Percentiles rank a stretch among this genome's conserved stretches.
Conservation (phyloP, 2,888 invertebrate species). For the Balanococcus diminutus region DNA sequence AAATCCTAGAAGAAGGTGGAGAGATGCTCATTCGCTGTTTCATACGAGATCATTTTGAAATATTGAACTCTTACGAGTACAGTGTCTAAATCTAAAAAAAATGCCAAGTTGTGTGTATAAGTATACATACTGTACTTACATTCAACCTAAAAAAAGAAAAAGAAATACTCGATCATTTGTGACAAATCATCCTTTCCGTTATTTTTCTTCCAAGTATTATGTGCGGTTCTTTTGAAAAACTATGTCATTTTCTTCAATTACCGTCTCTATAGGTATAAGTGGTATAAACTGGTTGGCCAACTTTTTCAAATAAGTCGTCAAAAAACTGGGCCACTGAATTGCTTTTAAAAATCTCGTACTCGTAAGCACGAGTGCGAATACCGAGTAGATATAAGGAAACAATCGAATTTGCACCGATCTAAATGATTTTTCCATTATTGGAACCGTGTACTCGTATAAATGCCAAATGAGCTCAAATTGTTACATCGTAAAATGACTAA, state of each 20-base stretch:
- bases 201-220: not conserved
- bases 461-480: not conserved
- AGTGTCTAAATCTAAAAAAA: no score
- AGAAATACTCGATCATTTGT: no score
- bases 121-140: no score
- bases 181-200: not conserved
- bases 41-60: no score
- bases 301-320: not conserved
- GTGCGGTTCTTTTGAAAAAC: not conserved
- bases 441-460: not conserved
- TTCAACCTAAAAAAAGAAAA: no score
- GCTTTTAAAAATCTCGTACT: not conserved
- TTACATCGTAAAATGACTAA: not conserved
- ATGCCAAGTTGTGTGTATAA: no score
- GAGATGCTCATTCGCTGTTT: no score
- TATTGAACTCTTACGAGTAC: no score
- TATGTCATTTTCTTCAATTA: not conserved
- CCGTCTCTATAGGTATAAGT: not conserved
- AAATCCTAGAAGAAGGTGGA: no score
- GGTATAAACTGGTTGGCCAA: not conserved
- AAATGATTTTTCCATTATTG: not conserved
- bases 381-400: not conserved
- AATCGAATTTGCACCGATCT: not conserved
- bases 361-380: not conserved
- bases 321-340: not conserved